phyloP scores from a whole-genome alignment of 30 jellyfish, hydroid and myxozoan species.

The Chrysaora quinquecirrha region DNA sequence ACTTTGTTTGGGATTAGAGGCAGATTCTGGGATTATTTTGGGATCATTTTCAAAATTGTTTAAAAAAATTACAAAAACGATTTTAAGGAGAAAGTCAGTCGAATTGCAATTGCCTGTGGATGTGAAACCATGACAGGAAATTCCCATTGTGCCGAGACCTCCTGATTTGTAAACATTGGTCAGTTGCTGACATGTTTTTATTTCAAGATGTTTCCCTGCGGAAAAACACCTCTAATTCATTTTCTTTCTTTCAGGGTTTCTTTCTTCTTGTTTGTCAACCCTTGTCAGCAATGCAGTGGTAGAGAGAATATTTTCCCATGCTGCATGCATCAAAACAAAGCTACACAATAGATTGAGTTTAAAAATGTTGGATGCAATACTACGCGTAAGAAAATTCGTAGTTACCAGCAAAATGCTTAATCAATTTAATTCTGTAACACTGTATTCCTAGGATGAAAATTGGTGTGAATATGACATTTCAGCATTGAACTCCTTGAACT shows the following conservation, averaged over 20 bases:
- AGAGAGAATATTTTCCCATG: too few relatives aligned
- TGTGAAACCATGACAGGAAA: slow-evolving; percentile 6
- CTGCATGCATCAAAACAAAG: too few relatives aligned
- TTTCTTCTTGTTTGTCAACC: too few relatives aligned
- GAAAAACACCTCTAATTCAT: not conserved
- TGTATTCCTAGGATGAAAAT: not conserved
- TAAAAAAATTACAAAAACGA: not conserved
- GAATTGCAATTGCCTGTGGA: not conserved
- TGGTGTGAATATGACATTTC: not conserved
- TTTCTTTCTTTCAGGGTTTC: too few relatives aligned
- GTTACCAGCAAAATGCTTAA: not conserved
- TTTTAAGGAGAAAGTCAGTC: too few relatives aligned
- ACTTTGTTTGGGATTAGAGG: too few relatives aligned
- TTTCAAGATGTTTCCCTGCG: not conserved
- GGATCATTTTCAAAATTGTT: not conserved
- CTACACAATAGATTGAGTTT: too few relatives aligned
- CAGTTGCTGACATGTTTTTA: not conserved
- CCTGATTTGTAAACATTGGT: too few relatives aligned
- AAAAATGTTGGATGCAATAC: too few relatives aligned
- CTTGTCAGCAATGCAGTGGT: too few relatives aligned
- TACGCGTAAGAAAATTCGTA: too few relatives aligned
- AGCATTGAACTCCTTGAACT: not conserved
- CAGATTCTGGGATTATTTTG: too few relatives aligned
- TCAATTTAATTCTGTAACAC: not conserved
- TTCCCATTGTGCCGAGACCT: not conserved